A percentile compares a stretch with the other conserved stretches of the same genome.
phyloP scores from a whole-genome alignment of 2,797 vertebrate species.

The Coracias cyanogaster region DNA sequence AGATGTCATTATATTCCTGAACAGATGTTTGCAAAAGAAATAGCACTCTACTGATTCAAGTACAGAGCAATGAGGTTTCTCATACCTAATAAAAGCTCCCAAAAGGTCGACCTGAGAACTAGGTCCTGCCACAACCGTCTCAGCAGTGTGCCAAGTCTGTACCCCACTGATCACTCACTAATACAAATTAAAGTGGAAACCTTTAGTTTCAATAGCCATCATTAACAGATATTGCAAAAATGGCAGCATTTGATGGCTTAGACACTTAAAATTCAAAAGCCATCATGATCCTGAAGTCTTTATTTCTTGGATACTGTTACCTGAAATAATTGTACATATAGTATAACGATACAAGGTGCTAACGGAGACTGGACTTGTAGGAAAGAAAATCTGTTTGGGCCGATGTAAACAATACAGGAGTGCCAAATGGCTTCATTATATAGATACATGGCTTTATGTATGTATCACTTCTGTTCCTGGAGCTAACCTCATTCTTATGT shows the following conservation, averaged over 20 bases:
- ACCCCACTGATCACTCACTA: neutral
- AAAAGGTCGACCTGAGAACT: neutral
- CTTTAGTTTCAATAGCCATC: neutral
- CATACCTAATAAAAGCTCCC: neutral
- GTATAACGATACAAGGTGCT: neutral
- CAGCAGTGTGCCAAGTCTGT: neutral
- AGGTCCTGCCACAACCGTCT: neutral
- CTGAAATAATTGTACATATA: neutral
- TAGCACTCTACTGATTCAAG: neutral
- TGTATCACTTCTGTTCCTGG: neutral
- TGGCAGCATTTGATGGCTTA: neutral
- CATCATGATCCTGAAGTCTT: neutral
- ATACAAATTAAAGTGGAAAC: neutral
- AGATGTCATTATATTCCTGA: neutral
- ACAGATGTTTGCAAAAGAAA: neutral
- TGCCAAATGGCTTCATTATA: neutral
- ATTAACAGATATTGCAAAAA: neutral
- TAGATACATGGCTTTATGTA: neutral
- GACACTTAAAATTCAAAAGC: neutral
- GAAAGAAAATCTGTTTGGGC: neutral
- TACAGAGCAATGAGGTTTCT: neutral
- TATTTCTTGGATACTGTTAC: neutral
- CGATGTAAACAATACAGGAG: neutral
- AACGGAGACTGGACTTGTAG: rapidly evolving
- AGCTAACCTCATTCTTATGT: neutral